phyloP scores from a whole-genome alignment of 2,797 vertebrate genomes.

The Pipistrellus nathusii region DNA sequence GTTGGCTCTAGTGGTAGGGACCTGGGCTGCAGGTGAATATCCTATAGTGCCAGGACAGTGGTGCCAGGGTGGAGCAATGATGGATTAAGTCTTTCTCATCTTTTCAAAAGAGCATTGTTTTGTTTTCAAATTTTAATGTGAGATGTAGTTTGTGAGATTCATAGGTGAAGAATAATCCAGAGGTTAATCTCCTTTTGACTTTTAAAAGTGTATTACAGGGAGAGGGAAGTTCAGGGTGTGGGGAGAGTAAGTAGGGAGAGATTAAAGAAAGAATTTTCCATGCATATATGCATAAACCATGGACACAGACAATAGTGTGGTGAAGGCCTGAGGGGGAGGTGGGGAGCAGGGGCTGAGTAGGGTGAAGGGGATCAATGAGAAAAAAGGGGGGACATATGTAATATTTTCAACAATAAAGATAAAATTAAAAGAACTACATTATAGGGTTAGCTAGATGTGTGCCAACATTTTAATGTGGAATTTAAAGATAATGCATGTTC shows the following conservation, averaged over 20 bases:
- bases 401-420: no score
- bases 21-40: neutral
- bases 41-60: neutral
- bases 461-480: neutral
- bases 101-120: constrained; percentile 35
- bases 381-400: no score
- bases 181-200: neutral
- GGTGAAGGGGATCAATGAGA: no score
- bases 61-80: neutral
- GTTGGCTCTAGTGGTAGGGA: neutral
- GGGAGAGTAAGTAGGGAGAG: no score
- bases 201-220: constrained; percentile 4
- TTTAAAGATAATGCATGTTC: constrained; percentile 16
- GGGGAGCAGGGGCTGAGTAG: no score
- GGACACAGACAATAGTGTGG: no score
- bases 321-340: no score
- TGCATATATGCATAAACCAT: no score
- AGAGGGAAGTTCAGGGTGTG: no score
- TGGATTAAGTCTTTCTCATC: neutral
- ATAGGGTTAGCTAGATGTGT: neutral
- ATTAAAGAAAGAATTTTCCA: no score
- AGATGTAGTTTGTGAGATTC: neutral
- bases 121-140: constrained; percentile 35
- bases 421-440: neutral
- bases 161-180: neutral